These are phyloP conservation scores for Neodon shergylaensis DNA, from an alignment of 2,113 vertebrate species.

Conservation along the genomic window DNA sequence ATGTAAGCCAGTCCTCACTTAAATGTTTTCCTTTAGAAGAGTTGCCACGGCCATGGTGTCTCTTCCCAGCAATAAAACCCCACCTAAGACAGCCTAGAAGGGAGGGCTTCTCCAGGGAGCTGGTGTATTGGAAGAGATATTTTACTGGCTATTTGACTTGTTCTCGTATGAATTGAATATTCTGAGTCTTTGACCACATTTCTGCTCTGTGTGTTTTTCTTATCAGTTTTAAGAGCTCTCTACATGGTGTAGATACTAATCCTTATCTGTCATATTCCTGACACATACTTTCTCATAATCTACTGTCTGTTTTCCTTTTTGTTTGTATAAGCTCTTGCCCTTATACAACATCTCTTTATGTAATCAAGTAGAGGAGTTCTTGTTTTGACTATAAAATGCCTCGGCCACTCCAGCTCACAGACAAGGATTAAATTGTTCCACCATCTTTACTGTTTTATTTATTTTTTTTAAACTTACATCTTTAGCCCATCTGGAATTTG, in stretches of 20 bases:
- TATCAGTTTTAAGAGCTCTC: conserved; percentile 64
- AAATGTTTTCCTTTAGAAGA: background rate
- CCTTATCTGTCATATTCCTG: conserved; percentile 59
- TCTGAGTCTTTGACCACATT: conserved; percentile 23
- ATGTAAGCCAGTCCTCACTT: background rate
- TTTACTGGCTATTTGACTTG: background rate
- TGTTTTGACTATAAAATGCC: conserved; percentile 27
- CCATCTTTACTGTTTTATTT: conserved; percentile 36
- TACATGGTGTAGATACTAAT: conserved; percentile 48
- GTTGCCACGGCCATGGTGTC: background rate
- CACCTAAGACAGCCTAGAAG: background rate
- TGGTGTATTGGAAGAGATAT: background rate
- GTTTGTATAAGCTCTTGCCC: conserved; percentile 13
- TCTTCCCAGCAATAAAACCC: background rate
- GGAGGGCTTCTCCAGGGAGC: background rate
- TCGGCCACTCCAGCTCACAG: background rate
- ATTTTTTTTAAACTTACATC: conserved; percentile 22
- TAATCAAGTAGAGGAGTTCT: conserved; percentile 48
- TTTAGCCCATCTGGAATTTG: conserved; percentile 60
- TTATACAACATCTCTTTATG: background rate
- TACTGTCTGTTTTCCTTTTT: conserved; percentile 46
- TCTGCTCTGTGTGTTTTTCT: conserved; percentile 60
- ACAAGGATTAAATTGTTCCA: conserved; percentile 49
- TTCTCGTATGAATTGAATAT: conserved; percentile 2
- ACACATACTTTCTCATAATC: conserved; percentile 56